Percentiles rank a stretch among this genome's conserved stretches.
Evolutionary conservation across 2,113 vertebrate genomes (phyloP).

Genomic region (Oophaga pumilio): DNA sequence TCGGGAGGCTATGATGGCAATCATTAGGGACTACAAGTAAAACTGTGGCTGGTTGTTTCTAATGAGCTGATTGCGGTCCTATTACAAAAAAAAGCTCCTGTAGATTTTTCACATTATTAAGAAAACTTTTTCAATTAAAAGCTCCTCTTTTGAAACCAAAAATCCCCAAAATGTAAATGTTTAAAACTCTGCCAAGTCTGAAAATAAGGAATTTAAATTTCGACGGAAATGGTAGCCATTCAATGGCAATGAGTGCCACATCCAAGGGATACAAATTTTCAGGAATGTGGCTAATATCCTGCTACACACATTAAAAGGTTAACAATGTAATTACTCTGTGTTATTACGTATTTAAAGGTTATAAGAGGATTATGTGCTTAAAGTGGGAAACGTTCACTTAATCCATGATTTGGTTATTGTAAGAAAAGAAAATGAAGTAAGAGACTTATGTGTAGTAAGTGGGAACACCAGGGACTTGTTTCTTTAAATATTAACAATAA

Average conservation of each 20-base stretch:
- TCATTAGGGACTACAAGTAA: not conserved
- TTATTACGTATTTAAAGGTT: conserved; percentile 29
- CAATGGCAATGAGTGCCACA: not conserved
- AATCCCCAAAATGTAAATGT: not conserved
- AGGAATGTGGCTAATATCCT: conserved; percentile 20
- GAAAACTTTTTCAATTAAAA: not conserved
- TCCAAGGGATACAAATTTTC: not conserved
- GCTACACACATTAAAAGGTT: conserved; percentile 10
- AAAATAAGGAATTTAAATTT: not conserved
- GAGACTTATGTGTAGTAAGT: not conserved
- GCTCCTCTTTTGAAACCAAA: not conserved
- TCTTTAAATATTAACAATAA: not conserved
- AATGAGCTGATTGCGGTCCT: not conserved
- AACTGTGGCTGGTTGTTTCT: not conserved
- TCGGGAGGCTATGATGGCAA: not conserved
- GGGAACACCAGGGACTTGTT: not conserved
- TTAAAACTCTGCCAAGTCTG: not conserved
- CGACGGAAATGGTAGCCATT: not conserved
- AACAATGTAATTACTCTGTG: conserved; percentile 44
- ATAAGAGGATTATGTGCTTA: conserved; percentile 38
- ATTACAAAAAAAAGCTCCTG: not conserved
- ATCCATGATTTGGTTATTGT: conserved; percentile 20
- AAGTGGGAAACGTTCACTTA: conserved; percentile 13
- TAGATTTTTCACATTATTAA: not conserved
- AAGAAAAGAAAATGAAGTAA: not conserved